Evolutionary conservation across 1,140 invertebrate genomes (phyloP), one percentile per base, ranked within the genome.

Genomic region (Listronotus oregonensis): DNA sequence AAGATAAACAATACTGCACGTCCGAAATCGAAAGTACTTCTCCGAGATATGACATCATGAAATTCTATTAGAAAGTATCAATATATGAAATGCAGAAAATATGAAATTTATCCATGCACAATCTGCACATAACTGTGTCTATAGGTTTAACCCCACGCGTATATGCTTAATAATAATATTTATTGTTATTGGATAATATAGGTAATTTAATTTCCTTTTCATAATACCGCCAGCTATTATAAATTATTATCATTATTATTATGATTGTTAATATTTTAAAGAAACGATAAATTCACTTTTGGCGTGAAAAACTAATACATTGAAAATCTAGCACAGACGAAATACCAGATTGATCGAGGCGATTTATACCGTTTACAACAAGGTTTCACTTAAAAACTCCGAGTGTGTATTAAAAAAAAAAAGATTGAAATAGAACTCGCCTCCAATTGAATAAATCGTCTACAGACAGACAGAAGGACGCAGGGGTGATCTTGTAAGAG

Each of bases 181-280:
- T 61, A 61, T 61, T 61, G 34, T 61, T 61, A 61, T 61, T 61
- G 58, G 47, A 61, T 61, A 61, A 61, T 61, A 51, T 49, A 31
- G 46, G 58, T 51, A 61, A 61, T 61, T 61, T 61, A 61, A 61
- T 61, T 61, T 61, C 58, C 46, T 61, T 61, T 61, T 61, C 46
- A 39, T 51, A 21, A 15, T 17, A 61, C 58, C 15, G 21, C 15
- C 44, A 47, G 21, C 21, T 9, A 47, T 47, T 11, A 47, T 47
- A 27, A 27, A 47, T 47, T 47, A 46, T 46, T 46, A 18, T 47
- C 21, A 18, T 47, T 47, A 47, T 37, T 37, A 37, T 37, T 47
- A 47, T 37, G 3, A 37, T 37, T 37, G 34, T 37, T 5, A 37
- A 10, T 47, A 47, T 47, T 27, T 47, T 18, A 47, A 47, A 7